phyloP scores from a whole-genome alignment of 2,113 vertebrate species.

The Trochalopteron elliotii region DNA sequence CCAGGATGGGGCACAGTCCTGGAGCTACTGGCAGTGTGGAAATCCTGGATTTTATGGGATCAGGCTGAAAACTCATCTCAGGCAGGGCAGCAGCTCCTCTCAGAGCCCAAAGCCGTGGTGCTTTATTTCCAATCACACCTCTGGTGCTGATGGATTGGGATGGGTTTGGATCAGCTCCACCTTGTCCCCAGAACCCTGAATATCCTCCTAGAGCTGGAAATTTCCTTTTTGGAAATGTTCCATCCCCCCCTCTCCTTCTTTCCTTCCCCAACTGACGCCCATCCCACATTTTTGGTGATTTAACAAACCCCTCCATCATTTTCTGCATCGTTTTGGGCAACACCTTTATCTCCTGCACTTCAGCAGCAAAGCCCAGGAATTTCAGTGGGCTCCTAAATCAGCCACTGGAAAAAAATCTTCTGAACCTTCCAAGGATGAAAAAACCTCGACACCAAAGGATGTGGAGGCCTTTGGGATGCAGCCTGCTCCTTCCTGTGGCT shows the following conservation, averaged over 20 bases:
- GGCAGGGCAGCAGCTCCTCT: background rate
- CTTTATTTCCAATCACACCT: background rate
- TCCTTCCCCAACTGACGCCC: background rate
- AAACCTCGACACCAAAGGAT: background rate
- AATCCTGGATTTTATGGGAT: background rate
- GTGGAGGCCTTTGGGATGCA: background rate
- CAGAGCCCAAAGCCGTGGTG: rapidly evolving
- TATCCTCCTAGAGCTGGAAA: background rate
- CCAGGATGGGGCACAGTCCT: background rate
- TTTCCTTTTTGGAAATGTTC: background rate
- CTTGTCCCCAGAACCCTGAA: background rate
- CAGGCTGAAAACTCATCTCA: background rate
- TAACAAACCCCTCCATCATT: background rate
- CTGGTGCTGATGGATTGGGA: background rate
- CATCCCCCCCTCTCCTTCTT: background rate
- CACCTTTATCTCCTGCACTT: background rate
- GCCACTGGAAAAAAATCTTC: background rate
- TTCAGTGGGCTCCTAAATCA: background rate
- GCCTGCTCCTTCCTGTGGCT: background rate
- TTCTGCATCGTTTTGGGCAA: background rate
- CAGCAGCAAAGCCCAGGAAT: background rate
- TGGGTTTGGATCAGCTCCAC: background rate
- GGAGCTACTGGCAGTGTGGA: background rate
- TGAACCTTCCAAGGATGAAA: background rate
- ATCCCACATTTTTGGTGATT: background rate